Conservation (phyloP, 2,797 vertebrate genomes). For the Babyrousa celebensis region DNA sequence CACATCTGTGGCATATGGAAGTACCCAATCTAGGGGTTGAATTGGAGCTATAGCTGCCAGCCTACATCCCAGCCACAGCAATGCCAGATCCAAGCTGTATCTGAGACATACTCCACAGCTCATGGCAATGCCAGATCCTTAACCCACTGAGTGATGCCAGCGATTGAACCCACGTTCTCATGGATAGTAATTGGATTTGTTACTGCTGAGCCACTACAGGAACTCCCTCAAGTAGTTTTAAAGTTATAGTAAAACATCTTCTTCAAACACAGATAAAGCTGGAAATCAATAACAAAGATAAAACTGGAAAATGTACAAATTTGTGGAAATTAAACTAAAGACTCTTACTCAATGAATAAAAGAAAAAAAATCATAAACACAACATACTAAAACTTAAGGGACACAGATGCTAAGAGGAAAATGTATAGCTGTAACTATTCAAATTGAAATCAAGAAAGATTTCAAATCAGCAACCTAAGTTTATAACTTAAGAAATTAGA, state of each 20-base stretch:
- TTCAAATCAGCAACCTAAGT: neutral
- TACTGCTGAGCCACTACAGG: too few species aligned
- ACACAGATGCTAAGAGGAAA: neutral
- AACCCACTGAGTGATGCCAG: too few species aligned
- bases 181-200: too few species aligned
- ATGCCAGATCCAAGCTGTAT: too few species aligned
- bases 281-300: neutral
- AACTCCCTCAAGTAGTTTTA: neutral
- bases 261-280: neutral
- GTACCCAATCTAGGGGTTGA: too few species aligned
- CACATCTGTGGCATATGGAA: too few species aligned
- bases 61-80: too few species aligned
- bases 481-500: neutral
- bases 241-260: neutral
- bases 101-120: too few species aligned
- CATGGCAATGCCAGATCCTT: too few species aligned
- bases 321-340: neutral
- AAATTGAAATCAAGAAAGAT: neutral
- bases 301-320: neutral
- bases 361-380: neutral
- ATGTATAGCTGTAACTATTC: neutral
- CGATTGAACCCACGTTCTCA: too few species aligned
- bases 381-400: neutral
- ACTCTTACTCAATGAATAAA: neutral
- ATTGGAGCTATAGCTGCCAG: too few species aligned